phyloP scores from a whole-genome alignment of 2,113 vertebrate species.

The Hippopotamus amphibius region DNA sequence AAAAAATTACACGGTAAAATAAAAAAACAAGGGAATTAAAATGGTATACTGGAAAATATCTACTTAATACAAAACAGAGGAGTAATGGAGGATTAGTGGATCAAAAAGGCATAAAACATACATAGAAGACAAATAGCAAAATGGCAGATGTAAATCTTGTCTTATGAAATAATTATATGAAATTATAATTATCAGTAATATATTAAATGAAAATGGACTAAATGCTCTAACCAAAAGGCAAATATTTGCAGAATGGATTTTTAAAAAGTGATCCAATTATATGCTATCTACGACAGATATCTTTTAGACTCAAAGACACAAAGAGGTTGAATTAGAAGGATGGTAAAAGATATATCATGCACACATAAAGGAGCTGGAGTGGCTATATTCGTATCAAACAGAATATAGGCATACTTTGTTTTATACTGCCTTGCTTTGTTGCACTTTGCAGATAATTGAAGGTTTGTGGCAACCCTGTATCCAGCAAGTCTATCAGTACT shows the following conservation, averaged over 20 bases:
- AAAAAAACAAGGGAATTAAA: constrained; percentile 33
- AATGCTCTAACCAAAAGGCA: background rate
- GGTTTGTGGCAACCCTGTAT: background rate
- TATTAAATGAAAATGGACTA: background rate
- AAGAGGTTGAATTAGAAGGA: background rate
- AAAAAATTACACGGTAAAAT: background rate
- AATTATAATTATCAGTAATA: background rate
- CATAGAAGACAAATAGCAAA: background rate
- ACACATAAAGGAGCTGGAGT: background rate
- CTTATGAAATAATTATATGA: background rate
- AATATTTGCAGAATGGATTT: background rate
- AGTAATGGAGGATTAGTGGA: background rate
- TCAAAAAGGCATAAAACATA: background rate
- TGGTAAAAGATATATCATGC: background rate
- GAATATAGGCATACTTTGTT: background rate
- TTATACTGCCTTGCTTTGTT: background rate
- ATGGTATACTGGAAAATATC: background rate
- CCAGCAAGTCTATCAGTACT: background rate
- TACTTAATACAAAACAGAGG: background rate
- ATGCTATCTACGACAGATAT: background rate
- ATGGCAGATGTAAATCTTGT: background rate
- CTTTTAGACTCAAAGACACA: background rate
- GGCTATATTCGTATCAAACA: background rate
- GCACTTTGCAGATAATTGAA: background rate
- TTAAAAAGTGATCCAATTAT: background rate